phyloP scores from a whole-genome alignment of 1,140 invertebrate species.

The Brachionus calyciflorus region DNA sequence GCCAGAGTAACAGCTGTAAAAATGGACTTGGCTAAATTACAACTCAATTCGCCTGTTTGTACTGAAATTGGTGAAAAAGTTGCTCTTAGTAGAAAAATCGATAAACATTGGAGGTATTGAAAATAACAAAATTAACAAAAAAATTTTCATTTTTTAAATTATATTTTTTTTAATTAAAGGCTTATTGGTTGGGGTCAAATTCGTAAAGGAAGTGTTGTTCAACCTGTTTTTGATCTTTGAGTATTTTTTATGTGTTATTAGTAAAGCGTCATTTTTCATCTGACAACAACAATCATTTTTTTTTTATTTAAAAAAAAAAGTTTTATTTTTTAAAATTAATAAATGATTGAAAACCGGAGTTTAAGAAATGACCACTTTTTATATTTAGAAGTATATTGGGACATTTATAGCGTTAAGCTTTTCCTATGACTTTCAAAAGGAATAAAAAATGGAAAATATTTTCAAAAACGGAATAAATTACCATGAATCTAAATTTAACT shows the following conservation, averaged over 20 bases:
- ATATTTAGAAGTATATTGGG: too few species aligned
- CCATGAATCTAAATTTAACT: too few species aligned
- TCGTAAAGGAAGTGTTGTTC: constrained; percentile 81
- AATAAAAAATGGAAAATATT: too few species aligned
- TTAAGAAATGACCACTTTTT: too few species aligned
- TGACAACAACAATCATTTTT: too few species aligned
- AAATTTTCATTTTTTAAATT: not conserved
- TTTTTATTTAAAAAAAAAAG: constrained; percentile 12
- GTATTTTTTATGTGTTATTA: too few species aligned
- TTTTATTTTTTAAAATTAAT: constrained; percentile 30
- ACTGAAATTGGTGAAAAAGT: constrained; percentile 98
- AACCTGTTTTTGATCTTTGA: constrained; percentile 62
- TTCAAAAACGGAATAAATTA: too few species aligned
- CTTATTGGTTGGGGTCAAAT: constrained; percentile 96
- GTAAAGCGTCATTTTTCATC: too few species aligned
- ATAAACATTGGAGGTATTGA: constrained; percentile 93
- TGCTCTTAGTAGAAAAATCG: constrained; percentile 90
- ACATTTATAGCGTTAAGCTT: too few species aligned
- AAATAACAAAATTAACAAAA: not conserved
- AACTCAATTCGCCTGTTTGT: constrained; percentile 93
- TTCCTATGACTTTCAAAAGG: too few species aligned
- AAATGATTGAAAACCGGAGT: too few species aligned
- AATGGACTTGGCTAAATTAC: constrained; percentile 95
- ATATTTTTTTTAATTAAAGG: constrained; percentile 62
- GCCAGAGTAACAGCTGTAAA: constrained; percentile 91